Evolutionary conservation across 1,140 invertebrate species (phyloP), one percentile per base, ranked within the genome.

Genomic region (Drosophila sp.): DNA sequence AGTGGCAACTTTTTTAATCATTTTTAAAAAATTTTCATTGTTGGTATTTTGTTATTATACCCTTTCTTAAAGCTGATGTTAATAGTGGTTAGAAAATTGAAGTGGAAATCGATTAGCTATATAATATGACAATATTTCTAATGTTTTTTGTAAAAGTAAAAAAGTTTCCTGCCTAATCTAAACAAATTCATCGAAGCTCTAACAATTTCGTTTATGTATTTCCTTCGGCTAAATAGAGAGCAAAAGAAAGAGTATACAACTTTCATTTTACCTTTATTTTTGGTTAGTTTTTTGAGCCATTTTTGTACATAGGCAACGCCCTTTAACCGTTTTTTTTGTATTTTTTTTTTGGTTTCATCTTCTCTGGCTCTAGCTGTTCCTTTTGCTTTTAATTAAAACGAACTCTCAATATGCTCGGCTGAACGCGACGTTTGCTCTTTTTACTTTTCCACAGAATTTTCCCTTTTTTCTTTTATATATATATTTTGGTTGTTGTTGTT

Each of bases 361-460:
- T 44, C 25, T 23, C 23, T 50, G 7, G 58, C 67, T 60, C 73
- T 77, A 40, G 60, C 33, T 86, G 50, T 72, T 83, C 64, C 76
- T 65, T 79, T 83, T 79, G 57, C 79, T 71, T 86, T 87, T 87
- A 87, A 87, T 87, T 87, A 87, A 87, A 87, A 87, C 76, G 70
- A 89, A 87, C 83, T 89, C 80, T 89, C 83, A 89, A 87, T 89
- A 89, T 89, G 83, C 79, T 75, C 67, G 72, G 58, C 70, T 70
- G 50, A 44, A 63, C 61, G 70, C 65, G 30, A 47, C 55, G 56
- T 44, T 63, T 30, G 35, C 65, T 63, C 72, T 77, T 84, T 87
- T 87, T 89, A 72, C 72, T 80, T 87, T 87, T 83, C 77, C 61
- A 40, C 70, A 33, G 55, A 55, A 29, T 70, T 71, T 66, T 35